Evolutionary conservation across 2,797 vertebrate genomes (phyloP).

Genomic region (Tolypeutes matacus): DNA sequence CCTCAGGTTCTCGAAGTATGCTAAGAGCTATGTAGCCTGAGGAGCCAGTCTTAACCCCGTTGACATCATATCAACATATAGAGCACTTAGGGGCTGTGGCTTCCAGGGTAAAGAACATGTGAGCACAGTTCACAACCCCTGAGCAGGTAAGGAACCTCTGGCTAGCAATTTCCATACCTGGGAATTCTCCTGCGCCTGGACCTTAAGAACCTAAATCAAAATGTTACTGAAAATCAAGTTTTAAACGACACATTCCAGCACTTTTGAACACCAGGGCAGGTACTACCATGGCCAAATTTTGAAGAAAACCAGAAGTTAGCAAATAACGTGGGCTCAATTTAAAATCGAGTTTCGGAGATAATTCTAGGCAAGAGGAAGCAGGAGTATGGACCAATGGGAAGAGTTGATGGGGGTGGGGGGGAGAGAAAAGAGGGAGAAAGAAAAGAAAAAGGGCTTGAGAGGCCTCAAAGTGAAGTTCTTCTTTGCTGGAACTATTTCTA

Average conservation of each 20-base stretch:
- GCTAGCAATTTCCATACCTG: neutral
- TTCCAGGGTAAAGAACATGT: neutral
- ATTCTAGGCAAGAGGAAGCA: neutral
- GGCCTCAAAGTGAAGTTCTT: constrained; percentile 45
- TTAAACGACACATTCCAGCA: neutral
- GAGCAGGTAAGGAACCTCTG: neutral
- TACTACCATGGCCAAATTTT: too few relatives aligned
- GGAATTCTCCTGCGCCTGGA: neutral
- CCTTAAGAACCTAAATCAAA: neutral
- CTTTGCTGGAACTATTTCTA: constrained; percentile 65
- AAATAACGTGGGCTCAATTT: neutral
- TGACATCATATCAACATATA: too few relatives aligned
- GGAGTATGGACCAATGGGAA: neutral
- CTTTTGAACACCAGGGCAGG: neutral
- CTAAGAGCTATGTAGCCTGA: neutral
- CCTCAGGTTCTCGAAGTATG: neutral
- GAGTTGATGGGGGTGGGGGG: neutral
- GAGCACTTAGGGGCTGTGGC: neutral
- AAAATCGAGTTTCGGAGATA: neutral
- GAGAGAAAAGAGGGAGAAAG: neutral
- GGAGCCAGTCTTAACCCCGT: neutral
- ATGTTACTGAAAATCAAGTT: neutral
- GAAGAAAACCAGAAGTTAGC: neutral
- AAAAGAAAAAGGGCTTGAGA: neutral
- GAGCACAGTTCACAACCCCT: neutral